A percentile compares a stretch with the other conserved stretches of the same genome.
Conservation (phyloP, 1,140 invertebrate species). For the Hormaphis cornu region DNA sequence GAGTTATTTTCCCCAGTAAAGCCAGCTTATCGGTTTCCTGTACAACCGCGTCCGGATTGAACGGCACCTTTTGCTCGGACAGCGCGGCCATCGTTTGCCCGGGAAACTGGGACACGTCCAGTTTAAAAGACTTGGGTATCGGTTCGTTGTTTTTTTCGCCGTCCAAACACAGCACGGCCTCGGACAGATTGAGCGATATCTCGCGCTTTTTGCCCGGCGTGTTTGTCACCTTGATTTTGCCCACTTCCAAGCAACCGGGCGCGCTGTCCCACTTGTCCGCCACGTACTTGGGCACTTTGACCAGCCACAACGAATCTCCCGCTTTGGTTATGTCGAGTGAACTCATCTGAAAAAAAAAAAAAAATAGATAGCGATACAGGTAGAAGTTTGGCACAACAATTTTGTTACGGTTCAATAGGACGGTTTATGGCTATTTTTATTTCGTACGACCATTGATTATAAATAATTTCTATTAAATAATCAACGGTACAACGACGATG, state of each 20-base stretch:
- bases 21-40: slow-evolving; percentile 73
- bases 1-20: slow-evolving; percentile 87
- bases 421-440: no score
- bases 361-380: no score
- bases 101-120: slow-evolving; percentile 79
- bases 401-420: no score
- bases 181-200: slow-evolving; percentile 57
- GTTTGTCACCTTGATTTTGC: slow-evolving; percentile 59
- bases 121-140: slow-evolving; percentile 79
- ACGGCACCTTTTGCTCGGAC: slow-evolving; percentile 57
- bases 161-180: slow-evolving; percentile 60
- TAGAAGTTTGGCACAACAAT: no score
- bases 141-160: slow-evolving; percentile 55
- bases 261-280: slow-evolving; percentile 82
- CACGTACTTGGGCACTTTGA: slow-evolving; percentile 95
- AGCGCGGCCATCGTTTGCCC: slow-evolving; percentile 82
- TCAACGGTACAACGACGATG: no score
- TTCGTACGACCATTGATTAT: no score
- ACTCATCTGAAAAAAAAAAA: slow-evolving; percentile 42
- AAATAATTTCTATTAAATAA: no score
- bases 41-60: slow-evolving; percentile 51
- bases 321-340: slow-evolving; percentile 75
- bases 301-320: slow-evolving; percentile 83
- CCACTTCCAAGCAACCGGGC: slow-evolving; percentile 62
- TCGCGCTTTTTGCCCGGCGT: slow-evolving; percentile 56